A percentile compares a stretch with the other conserved stretches of the same genome.
These are phyloP conservation scores for Plusia festucae DNA, from an alignment of 2,888 invertebrate genomes.

Conservation along the genomic window DNA sequence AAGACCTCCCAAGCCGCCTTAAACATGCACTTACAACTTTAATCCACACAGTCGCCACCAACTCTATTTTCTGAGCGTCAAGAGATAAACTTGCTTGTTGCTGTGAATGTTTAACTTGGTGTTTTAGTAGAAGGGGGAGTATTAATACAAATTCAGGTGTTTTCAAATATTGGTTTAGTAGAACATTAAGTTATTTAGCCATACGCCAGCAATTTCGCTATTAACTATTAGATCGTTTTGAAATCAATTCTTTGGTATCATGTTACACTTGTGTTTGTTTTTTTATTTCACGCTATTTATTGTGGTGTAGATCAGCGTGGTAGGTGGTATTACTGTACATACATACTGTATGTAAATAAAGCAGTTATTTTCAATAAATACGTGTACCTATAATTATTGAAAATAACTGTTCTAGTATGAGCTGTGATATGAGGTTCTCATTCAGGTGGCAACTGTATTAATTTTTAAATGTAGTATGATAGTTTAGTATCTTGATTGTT, in stretches of 20 bases:
- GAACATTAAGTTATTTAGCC: conserved; percentile 83
- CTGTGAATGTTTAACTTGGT: conserved; percentile 30
- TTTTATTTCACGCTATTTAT: conserved; percentile 53
- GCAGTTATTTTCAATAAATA: background rate
- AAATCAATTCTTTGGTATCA: conserved; percentile 74
- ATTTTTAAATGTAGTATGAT: no score
- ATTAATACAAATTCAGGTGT: conserved; percentile 64
- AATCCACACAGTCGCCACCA: background rate
- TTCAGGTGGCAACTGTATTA: no score
- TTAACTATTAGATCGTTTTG: conserved; percentile 79
- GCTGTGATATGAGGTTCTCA: background rate
- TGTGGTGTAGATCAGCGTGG: conserved; percentile 24
- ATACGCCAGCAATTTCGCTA: conserved; percentile 78
- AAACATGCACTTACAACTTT: conserved; percentile 51
- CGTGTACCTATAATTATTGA: background rate
- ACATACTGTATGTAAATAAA: background rate
- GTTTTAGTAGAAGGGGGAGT: conserved; percentile 55
- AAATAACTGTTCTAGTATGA: background rate
- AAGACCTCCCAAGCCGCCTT: conserved; percentile 63
- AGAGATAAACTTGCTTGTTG: conserved; percentile 16
- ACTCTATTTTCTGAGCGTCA: background rate
- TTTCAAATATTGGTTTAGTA: conserved; percentile 57
- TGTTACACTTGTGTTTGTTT: conserved; percentile 60
- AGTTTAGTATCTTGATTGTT: no score
- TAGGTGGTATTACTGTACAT: conserved; percentile 25